Evolutionary conservation across 2,797 vertebrate genomes (phyloP).

Genomic region (Knipowitschia caucasica): DNA sequence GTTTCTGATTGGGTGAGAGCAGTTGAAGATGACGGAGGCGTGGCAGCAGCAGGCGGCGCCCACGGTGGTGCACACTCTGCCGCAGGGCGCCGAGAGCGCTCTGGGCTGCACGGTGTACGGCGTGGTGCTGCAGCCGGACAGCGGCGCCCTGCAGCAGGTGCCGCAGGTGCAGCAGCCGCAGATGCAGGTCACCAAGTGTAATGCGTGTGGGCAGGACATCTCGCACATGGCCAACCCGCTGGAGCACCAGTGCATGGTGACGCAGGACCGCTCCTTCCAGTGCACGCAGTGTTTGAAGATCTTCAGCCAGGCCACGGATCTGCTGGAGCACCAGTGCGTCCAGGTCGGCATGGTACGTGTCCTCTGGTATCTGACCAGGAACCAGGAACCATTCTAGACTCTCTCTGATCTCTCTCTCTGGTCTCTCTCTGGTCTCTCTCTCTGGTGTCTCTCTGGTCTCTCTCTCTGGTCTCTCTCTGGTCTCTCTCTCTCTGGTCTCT

Average conservation of each 20-base stretch:
- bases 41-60: constrained; percentile 88
- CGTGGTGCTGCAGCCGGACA: constrained; percentile 90
- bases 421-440: too few relatives aligned
- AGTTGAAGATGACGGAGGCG: constrained; percentile 71
- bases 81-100: constrained; percentile 82
- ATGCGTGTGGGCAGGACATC: constrained; percentile 91
- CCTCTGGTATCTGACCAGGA: too few relatives aligned
- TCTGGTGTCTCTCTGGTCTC: too few relatives aligned
- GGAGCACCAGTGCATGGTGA: constrained; percentile 94
- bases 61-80: constrained; percentile 87
- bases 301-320: constrained; percentile 95
- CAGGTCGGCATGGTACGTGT: too few relatives aligned
- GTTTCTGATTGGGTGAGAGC: not conserved
- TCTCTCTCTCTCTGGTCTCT: too few relatives aligned
- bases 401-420: too few relatives aligned
- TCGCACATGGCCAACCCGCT: constrained; percentile 90
- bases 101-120: constrained; percentile 95
- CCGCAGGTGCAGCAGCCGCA: constrained; percentile 75
- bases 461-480: too few relatives aligned
- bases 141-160: constrained; percentile 77
- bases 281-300: constrained; percentile 98
- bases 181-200: constrained; percentile 87
- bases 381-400: too few relatives aligned
- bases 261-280: constrained; percentile 94
- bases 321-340: constrained; percentile 95